Evolutionary conservation across 2,113 vertebrate genomes (phyloP), one percentile per base, ranked within the genome.

Genomic region (Pseudorectes ferrugineus): DNA sequence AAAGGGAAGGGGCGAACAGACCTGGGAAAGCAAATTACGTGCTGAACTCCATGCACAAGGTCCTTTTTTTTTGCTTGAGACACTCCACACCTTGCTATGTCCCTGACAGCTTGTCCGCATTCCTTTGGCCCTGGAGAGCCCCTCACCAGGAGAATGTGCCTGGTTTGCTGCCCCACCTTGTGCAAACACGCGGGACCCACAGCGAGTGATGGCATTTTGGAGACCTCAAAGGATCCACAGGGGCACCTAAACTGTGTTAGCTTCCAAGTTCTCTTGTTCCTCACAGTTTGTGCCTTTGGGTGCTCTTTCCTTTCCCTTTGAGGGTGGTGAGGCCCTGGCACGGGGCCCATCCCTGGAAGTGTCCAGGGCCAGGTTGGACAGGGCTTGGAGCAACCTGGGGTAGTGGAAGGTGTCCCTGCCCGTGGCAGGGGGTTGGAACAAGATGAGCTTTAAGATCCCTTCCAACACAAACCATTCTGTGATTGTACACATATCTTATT

Each of bases 311-410:
- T 40, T 68, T 54, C 46, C 25, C 38, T 54, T 5, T 4, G 40
- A 54, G 29, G 24, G 9, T 40, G 61, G 7, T 0, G 0, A 61
- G n/a, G 13, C 20, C 10, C 86, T 38, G 51, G 68, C 59, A 21
- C 28, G 25, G 43, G 10, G 0, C 4, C 15, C 70, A 55, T 35
- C 46, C 46, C 40, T 82, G 70, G 29, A 4, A 48, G 5, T 42
- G 62, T 2, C 46, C 87, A 35, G 16, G 54, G n/a, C n/a, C 29
- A 22, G 16, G 5, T 0, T 52, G 59, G 59, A 9, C 0, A 0
- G 38, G 23, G 13, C 5, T 59, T 29, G 61, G 46, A 82, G 25
- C 38, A 31, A 0, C 3, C 21, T 68, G 70, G 29, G 11, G 2
- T 1, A 2, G 21, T 54, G n/a, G 11, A 22, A 75, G 17, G 14